Evolutionary conservation across 1,140 invertebrate species (phyloP).

Genomic region (Drosophila setifemur): DNA sequence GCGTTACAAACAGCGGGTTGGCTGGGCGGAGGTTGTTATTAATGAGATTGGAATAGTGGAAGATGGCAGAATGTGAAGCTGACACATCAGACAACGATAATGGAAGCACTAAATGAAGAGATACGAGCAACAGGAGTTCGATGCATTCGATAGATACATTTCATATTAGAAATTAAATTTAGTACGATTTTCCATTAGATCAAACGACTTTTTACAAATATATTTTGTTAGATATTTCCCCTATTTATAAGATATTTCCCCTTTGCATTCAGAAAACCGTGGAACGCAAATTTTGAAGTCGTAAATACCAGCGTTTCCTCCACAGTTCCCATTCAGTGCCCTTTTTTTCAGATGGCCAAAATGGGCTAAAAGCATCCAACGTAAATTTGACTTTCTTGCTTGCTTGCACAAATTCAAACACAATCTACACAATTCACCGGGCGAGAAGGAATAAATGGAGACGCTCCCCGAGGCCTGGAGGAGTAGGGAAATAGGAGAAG

Average conservation of each 20-base stretch:
- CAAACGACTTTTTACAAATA: no score
- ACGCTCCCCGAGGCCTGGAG: no score
- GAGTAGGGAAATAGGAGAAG: background rate
- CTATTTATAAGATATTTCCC: no score
- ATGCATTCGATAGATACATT: no score
- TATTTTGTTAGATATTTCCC: no score
- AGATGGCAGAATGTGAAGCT: conserved; percentile 22
- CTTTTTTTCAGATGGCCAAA: background rate
- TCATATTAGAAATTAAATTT: no score
- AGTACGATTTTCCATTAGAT: no score
- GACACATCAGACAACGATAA: conserved; percentile 40
- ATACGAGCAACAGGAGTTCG: background rate
- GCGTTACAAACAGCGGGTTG: background rate
- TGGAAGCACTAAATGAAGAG: no score
- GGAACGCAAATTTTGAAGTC: no score
- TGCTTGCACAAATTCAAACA: conserved; percentile 69
- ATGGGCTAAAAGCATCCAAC: conserved; percentile 35
- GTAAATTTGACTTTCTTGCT: conserved; percentile 73
- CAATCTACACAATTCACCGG: conserved; percentile 52
- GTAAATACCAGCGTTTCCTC: conserved; percentile 6
- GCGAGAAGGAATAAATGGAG: background rate
- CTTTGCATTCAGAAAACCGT: no score
- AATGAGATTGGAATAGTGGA: conserved; percentile 35
- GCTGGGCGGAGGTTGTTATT: conserved; percentile 35
- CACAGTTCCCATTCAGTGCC: conserved; percentile 10